A percentile compares a stretch with the other conserved stretches of the same genome.
Evolutionary conservation across 35 echinoderm and acorn worm species (phyloP).

Genomic region (Anneissia japonica): DNA sequence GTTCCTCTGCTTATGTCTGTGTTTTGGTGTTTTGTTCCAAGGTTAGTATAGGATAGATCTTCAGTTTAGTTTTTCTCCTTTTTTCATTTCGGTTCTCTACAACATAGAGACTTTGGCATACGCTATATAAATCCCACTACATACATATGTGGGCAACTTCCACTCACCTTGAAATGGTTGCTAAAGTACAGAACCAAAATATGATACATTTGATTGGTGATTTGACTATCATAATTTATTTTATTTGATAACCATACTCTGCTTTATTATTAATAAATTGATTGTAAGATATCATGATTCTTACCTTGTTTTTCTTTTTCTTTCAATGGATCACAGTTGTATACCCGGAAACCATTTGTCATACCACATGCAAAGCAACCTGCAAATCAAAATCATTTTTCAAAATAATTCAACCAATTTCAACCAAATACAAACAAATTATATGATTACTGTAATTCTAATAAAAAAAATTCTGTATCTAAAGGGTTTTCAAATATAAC

Average conservation of each 20-base stretch:
- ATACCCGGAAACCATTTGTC: constrained; percentile 94
- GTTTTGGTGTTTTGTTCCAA: no score
- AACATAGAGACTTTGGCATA: no score
- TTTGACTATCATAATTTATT: not conserved
- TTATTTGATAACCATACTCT: not conserved
- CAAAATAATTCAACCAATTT: not conserved
- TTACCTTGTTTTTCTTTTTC: constrained; percentile 98
- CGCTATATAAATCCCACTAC: no score
- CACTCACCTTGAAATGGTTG: no score
- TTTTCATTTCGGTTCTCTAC: no score
- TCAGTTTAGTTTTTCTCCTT: no score
- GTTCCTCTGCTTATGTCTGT: no score
- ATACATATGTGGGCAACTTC: no score
- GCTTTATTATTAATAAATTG: not conserved
- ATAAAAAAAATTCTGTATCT: not conserved
- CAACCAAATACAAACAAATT: not conserved
- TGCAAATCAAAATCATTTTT: constrained; percentile 24
- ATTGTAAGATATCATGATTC: not conserved
- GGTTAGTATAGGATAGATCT: no score
- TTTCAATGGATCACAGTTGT: constrained; percentile 83
- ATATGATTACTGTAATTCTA: not conserved
- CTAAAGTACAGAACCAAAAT: no score
- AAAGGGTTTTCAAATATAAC: not conserved
- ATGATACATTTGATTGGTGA: not conserved
- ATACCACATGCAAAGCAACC: constrained; percentile 99